Evolutionary conservation across 2,797 vertebrate genomes (phyloP).

Genomic region (Myioborus miniatus): DNA sequence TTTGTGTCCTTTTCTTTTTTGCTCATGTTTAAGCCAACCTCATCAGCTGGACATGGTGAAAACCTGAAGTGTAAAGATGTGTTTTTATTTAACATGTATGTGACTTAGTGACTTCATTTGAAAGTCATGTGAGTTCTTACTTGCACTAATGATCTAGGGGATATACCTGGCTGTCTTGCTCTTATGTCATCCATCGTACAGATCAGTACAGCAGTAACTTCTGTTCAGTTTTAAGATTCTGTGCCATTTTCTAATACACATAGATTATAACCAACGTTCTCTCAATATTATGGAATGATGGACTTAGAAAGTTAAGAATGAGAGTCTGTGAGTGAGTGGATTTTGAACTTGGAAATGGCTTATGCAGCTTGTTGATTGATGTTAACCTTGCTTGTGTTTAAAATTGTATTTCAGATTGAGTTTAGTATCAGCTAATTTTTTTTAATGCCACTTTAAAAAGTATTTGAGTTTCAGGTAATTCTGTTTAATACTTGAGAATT

Average conservation of each 20-base stretch:
- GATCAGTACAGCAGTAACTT: neutral
- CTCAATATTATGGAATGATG: neutral
- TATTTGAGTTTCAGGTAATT: neutral
- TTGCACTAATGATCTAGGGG: neutral
- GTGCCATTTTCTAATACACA: neutral
- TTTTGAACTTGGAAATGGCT: neutral
- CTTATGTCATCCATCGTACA: neutral
- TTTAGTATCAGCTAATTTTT: neutral
- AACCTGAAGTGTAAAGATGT: neutral
- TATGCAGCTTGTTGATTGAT: neutral
- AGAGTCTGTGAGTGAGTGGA: neutral
- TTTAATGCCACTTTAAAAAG: neutral
- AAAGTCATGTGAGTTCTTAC: neutral
- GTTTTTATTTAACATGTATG: neutral
- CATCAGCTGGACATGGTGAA: neutral
- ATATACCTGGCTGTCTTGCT: neutral
- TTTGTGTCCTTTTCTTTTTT: neutral
- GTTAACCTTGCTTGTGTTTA: neutral
- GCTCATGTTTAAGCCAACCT: neutral
- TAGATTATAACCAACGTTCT: neutral
- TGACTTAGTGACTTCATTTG: neutral
- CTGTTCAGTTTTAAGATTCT: neutral
- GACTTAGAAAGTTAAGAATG: neutral
- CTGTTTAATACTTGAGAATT: neutral
- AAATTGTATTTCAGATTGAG: neutral